A percentile compares a stretch with the other conserved stretches of the same genome.
Conservation (phyloP, 2,113 vertebrate genomes). For the Megaleporinus macrocephalus region DNA sequence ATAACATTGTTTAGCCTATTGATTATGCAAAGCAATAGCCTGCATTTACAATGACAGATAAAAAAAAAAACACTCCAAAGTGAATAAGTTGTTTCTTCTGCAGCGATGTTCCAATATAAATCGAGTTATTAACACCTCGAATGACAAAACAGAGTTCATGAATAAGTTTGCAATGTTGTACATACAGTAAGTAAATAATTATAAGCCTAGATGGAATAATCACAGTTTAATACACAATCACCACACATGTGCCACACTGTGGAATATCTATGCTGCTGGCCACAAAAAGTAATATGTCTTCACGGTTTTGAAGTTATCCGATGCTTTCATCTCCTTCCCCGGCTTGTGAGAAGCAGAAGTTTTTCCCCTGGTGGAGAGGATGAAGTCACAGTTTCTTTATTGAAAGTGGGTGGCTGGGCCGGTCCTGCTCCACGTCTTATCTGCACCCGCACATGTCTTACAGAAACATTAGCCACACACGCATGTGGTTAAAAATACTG, state of each 20-base stretch:
- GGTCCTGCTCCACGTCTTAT: constrained; percentile 53
- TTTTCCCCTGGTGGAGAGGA: neutral
- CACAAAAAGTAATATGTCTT: neutral
- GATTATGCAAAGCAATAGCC: too few relatives aligned
- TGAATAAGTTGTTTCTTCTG: too few relatives aligned
- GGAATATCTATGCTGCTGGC: neutral
- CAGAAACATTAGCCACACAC: constrained; percentile 52
- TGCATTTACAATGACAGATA: too few relatives aligned
- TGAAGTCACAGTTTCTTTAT: constrained; percentile 41
- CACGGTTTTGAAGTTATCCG: neutral
- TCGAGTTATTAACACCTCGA: too few relatives aligned
- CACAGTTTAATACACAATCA: neutral
- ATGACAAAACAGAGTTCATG: too few relatives aligned
- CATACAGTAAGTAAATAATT: too few relatives aligned
- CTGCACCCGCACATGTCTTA: constrained; percentile 65
- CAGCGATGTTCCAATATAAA: too few relatives aligned
- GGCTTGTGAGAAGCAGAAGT: neutral
- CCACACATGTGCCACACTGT: neutral
- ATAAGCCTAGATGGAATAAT: too few relatives aligned
- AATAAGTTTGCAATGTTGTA: too few relatives aligned
- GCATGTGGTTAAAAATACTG: constrained; percentile 34
- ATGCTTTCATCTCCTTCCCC: neutral
- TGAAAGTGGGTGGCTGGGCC: constrained; percentile 16
- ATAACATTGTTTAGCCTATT: too few relatives aligned
- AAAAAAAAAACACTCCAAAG: too few relatives aligned